Percentiles rank a stretch among this genome's conserved stretches.
These are phyloP conservation scores for Drosophila oshimai DNA, from an alignment of 1,140 invertebrate species.

Conservation along the genomic window DNA sequence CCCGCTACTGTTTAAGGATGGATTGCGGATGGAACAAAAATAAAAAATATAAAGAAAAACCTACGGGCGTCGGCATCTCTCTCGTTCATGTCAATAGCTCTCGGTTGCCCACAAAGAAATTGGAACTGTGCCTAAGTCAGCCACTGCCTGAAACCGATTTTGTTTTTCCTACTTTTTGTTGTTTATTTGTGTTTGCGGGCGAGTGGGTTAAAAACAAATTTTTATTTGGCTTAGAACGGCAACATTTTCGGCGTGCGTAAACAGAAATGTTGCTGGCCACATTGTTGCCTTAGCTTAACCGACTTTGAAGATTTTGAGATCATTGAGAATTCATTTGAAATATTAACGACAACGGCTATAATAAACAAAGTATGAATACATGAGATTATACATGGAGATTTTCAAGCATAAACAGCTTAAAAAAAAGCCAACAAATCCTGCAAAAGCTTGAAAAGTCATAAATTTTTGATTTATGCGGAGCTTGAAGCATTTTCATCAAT, in stretches of 20 bases:
- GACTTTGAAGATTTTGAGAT: conserved; percentile 5
- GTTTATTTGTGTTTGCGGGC: conserved; percentile 24
- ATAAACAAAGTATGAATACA: not conserved
- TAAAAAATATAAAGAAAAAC: not conserved
- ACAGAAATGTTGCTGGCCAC: conserved; percentile 13
- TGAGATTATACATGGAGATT: not conserved
- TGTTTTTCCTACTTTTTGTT: conserved; percentile 22
- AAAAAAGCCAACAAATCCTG: not conserved
- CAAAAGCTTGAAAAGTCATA: not conserved
- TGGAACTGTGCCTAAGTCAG: conserved; percentile 48
- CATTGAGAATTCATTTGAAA: not conserved
- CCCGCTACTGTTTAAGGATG: conserved; percentile 32
- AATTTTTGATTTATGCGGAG: not conserved
- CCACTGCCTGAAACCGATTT: conserved; percentile 19
- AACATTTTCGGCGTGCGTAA: not conserved
- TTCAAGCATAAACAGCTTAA: too few relatives aligned
- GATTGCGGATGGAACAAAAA: conserved; percentile 26
- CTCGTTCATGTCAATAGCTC: conserved; percentile 44
- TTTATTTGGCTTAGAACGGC: conserved; percentile 13
- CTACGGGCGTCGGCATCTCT: conserved; percentile 41
- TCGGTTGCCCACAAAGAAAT: conserved; percentile 44
- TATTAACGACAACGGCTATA: not conserved
- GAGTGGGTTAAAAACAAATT: conserved; percentile 8
- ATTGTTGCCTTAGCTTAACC: conserved; percentile 19
- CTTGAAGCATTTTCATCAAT: not conserved